Base-by-base conservation (phyloP, 1,140 invertebrate species). In the Aphelenchoides besseyi region DNA sequence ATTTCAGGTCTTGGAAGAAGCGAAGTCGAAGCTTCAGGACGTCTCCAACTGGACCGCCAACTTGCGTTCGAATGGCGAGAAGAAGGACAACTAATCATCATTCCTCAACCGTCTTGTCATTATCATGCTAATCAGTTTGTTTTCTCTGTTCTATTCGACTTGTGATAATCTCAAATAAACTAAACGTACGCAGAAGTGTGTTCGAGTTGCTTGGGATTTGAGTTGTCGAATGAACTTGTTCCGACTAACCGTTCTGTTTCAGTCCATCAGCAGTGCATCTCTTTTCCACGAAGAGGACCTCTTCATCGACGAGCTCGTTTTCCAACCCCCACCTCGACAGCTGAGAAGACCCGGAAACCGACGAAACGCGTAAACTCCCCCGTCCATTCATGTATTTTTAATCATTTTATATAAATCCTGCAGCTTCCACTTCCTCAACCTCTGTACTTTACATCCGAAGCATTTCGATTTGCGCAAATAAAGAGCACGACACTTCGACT, bases 11-110 rank as follows among this genome's bases (percentile, higher is more conserved):
- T n/a, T 61, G 16, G 59, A 18, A 29, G 59, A 61, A 2, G 59
- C 59, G 16, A 61, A 61, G 28, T 30, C n/a, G 30, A 61, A 61
- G 59, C 59, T 61, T 16, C 41, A 48, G 41, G 41, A 48, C 18
- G 55, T 59, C 23, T 18, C 18, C 55, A 12, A 8, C 23, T 59
- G 18, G 5, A 18, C 5, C 55, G 18, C 23, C 55, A 8, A 8
- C 18, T 59, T 59, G 8, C 55, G 55, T 32, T 9, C 30, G 5
- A 59, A 8, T 18, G 5, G 5, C 18, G 5, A 8, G 55, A 18
- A 59, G 55, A 59, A 59, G 5, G 18, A 5, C 23, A 59, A 59
- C 55, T 5, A 59, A 8, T 59, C 23, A 59, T 5, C 5, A 8
- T 8, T 5, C 18, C 55, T 8, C 55, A 59, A 12, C 41, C 41